Conservation (phyloP, 2,797 vertebrate genomes). For the Gephyroberyx darwinii region DNA sequence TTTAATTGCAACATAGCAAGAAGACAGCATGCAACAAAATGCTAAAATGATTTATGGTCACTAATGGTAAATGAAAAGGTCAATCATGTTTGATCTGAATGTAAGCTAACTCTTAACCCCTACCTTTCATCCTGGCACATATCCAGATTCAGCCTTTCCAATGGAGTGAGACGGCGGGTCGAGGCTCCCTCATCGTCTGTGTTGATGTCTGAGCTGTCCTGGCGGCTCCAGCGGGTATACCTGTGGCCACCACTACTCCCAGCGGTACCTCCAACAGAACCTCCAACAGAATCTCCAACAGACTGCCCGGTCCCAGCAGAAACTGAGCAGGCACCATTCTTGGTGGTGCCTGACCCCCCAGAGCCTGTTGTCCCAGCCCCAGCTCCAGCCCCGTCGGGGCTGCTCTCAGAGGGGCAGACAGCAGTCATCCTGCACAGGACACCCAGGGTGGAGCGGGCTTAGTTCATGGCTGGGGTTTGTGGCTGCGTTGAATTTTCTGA, state of each 20-base stretch:
- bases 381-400: conserved; percentile 68
- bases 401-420: conserved; percentile 83
- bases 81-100: neutral
- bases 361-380: conserved; percentile 57
- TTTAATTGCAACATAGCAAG: too few species aligned
- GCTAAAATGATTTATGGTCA: neutral
- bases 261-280: conserved; percentile 54
- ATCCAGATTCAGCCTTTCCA: conserved; percentile 92
- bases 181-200: conserved; percentile 83
- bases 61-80: neutral
- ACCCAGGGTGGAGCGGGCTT: conserved; percentile 55
- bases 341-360: conserved; percentile 39
- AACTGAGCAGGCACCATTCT: conserved; percentile 49
- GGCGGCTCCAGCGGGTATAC: conserved; percentile 82
- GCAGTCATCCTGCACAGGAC: conserved; percentile 88
- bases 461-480: conserved; percentile 66
- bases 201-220: conserved; percentile 87
- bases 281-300: conserved; percentile 54
- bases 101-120: neutral
- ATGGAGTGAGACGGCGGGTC: conserved; percentile 85
- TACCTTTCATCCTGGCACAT: conserved; percentile 92
- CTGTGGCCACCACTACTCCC: conserved; percentile 72
- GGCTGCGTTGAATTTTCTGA: conserved; percentile 28
- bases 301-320: conserved; percentile 55
- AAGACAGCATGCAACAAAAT: too few species aligned